Evolutionary conservation across 2,797 vertebrate species (phyloP).

Genomic region (Menidia menidia): DNA sequence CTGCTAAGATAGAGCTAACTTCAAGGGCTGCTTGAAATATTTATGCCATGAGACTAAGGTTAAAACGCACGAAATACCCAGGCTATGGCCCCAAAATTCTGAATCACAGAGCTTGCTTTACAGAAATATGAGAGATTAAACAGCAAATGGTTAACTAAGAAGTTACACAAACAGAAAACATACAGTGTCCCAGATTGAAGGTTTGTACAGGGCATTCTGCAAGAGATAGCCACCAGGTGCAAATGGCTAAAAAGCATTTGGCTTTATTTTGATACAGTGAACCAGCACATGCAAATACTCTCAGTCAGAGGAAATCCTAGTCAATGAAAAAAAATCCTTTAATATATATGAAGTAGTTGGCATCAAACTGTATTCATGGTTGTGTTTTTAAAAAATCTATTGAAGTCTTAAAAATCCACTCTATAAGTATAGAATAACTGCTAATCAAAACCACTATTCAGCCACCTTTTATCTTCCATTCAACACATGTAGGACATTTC

Average conservation of each 20-base stretch:
- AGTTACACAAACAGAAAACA: not conserved
- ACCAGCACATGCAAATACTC: not conserved
- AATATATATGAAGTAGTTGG: not conserved
- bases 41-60: constrained; percentile 44
- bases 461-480: not conserved
- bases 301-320: not conserved
- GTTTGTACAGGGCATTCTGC: constrained; percentile 2
- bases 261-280: not conserved
- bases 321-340: not conserved
- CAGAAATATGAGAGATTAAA: constrained; percentile 3
- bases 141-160: constrained; percentile 13
- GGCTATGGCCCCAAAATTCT: constrained; percentile 24
- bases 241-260: not conserved
- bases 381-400: too few relatives aligned
- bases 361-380: not conserved
- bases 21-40: constrained; percentile 57
- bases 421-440: not conserved
- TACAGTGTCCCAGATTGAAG: constrained; percentile 4
- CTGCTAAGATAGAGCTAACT: constrained; percentile 41
- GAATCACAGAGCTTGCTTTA: constrained; percentile 16
- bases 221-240: constrained; percentile 14
- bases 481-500: not conserved
- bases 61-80: constrained; percentile 38
- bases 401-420: not conserved
- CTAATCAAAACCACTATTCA: not conserved